Conservation (phyloP, 2,797 vertebrate species). For the Pristis pectinata region DNA sequence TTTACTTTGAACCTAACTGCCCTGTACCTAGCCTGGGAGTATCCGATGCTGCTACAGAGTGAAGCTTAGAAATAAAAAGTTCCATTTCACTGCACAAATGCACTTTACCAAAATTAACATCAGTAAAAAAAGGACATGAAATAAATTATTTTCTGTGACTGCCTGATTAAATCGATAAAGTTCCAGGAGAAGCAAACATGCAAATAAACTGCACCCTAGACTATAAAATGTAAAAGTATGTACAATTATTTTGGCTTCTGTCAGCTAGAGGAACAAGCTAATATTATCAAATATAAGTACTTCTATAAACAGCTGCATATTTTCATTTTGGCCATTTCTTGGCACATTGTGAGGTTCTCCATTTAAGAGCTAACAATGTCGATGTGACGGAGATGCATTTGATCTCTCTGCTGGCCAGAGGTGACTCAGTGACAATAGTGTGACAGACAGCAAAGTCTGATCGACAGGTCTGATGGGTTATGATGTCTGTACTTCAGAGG, state of each 20-base stretch:
- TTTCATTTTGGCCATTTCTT: constrained; percentile 13
- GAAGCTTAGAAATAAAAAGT: background rate
- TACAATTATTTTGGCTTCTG: background rate
- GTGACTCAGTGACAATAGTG: constrained; percentile 53
- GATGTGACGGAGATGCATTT: constrained; percentile 57
- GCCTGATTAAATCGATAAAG: background rate
- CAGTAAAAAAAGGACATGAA: background rate
- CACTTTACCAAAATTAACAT: background rate
- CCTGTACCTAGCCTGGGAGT: background rate
- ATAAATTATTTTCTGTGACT: background rate
- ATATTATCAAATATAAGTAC: constrained; percentile 21
- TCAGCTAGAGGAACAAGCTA: background rate
- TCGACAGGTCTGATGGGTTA: constrained; percentile 57
- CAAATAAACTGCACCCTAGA: background rate
- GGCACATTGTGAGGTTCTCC: constrained; percentile 40
- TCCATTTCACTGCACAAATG: background rate
- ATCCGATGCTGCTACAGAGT: background rate
- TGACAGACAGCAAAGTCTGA: constrained; percentile 47
- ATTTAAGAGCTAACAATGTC: constrained; percentile 62
- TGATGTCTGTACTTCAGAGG: constrained; percentile 66
- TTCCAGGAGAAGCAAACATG: background rate
- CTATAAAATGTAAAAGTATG: background rate
- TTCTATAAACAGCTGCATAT: background rate
- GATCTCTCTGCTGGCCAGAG: constrained; percentile 54
- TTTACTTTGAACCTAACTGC: background rate